Evolutionary conservation across 2,888 invertebrate genomes (phyloP).

Genomic region (Spilosoma lubricipeda): DNA sequence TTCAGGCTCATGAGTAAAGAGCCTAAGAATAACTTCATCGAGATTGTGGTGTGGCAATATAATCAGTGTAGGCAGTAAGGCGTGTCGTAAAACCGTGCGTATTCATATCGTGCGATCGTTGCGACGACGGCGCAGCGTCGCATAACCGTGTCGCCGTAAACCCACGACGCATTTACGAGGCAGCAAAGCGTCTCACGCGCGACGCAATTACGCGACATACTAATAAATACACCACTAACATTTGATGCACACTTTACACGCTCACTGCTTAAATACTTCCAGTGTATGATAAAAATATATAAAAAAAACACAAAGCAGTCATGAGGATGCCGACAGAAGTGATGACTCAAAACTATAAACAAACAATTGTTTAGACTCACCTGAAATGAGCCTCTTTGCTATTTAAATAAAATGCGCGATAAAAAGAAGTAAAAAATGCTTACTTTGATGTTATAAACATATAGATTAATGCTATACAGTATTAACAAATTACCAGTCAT

Average conservation of each 20-base stretch:
- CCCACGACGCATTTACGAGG: slow-evolving; percentile 10
- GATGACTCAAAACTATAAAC: too few relatives aligned
- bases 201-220: neutral
- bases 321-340: too few relatives aligned
- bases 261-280: neutral
- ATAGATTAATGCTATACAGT: too few relatives aligned
- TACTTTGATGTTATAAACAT: too few relatives aligned
- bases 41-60: slow-evolving; percentile 16
- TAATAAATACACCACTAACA: neutral
- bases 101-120: slow-evolving; percentile 17
- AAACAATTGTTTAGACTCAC: too few relatives aligned
- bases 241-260: neutral
- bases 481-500: too few relatives aligned
- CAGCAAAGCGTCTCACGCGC: neutral
- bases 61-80: slow-evolving; percentile 19
- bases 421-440: too few relatives aligned
- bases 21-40: slow-evolving; percentile 9
- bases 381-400: too few relatives aligned
- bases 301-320: too few relatives aligned
- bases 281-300: too few relatives aligned
- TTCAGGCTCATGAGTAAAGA: neutral
- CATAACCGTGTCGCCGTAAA: neutral
- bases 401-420: too few relatives aligned
- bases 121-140: neutral
- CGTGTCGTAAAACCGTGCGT: slow-evolving; percentile 19